phyloP scores from a whole-genome alignment of 2,888 invertebrate species.

The Eucriotettix oculatus region DNA sequence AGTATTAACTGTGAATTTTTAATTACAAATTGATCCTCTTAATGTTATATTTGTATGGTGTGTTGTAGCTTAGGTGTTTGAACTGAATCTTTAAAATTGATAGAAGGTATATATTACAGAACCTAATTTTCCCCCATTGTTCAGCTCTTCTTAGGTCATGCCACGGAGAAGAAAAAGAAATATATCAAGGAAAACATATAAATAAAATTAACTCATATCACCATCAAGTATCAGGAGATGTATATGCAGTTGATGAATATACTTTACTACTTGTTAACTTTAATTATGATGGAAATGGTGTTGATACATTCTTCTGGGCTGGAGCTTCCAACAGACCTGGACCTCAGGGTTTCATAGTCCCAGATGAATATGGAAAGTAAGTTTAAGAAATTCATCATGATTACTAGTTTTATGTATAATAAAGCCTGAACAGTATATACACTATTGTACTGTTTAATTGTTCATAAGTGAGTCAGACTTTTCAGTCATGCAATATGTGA shows the following conservation, averaged over 20 bases:
- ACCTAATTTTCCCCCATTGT: too few species aligned
- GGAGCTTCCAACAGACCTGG: conserved; percentile 76
- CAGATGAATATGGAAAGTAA: conserved; percentile 73
- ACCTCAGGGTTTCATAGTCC: conserved; percentile 80
- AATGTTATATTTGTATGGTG: too few species aligned
- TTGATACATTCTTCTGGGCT: conserved; percentile 87
- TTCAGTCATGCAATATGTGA: too few species aligned
- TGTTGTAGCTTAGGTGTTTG: too few species aligned
- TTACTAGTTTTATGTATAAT: too few species aligned
- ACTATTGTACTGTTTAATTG: too few species aligned
- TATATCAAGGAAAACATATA: conserved; percentile 62
- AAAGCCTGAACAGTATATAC: too few species aligned
- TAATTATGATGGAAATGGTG: conserved; percentile 79
- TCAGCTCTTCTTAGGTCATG: neutral
- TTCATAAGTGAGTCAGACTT: too few species aligned
- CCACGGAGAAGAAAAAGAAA: conserved; percentile 40
- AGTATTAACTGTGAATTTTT: too few species aligned
- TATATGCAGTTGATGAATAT: conserved; percentile 76
- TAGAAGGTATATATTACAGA: neutral
- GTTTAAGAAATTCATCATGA: conserved; percentile 17
- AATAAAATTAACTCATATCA: conserved; percentile 82
- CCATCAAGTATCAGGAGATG: conserved; percentile 78
- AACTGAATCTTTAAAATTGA: neutral
- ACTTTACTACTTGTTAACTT: conserved; percentile 65
- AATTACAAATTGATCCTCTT: too few species aligned